These are phyloP conservation scores for Lucifuga dentata DNA, from an alignment of 2,113 vertebrate species.

Conservation along the genomic window DNA sequence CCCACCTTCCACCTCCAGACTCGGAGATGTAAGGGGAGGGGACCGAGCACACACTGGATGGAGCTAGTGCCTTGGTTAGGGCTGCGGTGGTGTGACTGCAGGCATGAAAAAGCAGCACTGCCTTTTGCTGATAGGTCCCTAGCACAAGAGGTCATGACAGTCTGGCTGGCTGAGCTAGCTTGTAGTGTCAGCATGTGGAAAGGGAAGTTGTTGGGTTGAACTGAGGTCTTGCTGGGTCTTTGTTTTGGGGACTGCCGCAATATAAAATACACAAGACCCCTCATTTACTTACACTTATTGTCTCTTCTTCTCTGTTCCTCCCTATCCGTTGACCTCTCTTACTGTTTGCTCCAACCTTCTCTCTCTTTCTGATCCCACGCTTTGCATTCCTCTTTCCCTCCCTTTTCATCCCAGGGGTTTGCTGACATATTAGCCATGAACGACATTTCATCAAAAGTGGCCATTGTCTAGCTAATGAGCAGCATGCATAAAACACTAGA, in stretches of 20 bases:
- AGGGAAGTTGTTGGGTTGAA: conserved; percentile 7
- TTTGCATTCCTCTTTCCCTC: background rate
- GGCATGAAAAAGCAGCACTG: conserved; percentile 7
- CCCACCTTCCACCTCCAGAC: conserved; percentile 64
- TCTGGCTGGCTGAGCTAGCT: conserved; percentile 30
- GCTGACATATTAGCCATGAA: conserved; percentile 65
- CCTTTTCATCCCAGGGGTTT: conserved; percentile 48
- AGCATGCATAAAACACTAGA: conserved; percentile 63
- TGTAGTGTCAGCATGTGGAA: conserved; percentile 21
- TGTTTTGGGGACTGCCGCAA: background rate
- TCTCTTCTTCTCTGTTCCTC: conserved; percentile 18
- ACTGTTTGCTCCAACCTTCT: conserved; percentile 13
- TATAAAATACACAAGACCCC: background rate
- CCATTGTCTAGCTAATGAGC: conserved; percentile 74
- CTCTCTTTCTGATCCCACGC: conserved; percentile 32
- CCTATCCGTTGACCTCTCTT: conserved; percentile 26
- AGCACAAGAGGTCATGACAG: conserved; percentile 45
- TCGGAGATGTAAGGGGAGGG: conserved; percentile 55
- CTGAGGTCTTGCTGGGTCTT: conserved; percentile 16
- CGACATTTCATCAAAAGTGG: conserved; percentile 54
- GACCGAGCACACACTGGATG: conserved; percentile 58
- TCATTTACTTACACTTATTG: conserved; percentile 8
- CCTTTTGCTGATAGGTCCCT: conserved; percentile 37
- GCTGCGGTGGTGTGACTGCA: conserved; percentile 37
- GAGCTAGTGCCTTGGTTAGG: conserved; percentile 50